Base-by-base conservation (phyloP, 2,113 vertebrate genomes). In the Atractosteus spatula region DNA sequence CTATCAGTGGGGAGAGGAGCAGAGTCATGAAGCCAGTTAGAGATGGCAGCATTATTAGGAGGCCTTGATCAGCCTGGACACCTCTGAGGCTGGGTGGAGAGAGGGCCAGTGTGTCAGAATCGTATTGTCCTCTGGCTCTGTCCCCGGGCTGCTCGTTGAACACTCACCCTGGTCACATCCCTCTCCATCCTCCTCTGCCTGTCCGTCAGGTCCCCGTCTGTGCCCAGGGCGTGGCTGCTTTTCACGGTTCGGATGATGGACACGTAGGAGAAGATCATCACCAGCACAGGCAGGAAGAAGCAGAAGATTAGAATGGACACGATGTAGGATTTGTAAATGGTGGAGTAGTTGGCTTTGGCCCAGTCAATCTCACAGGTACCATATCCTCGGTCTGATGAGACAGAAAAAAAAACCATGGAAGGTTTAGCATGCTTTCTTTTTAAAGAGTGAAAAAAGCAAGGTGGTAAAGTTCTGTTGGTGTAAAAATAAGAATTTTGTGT, bases 291-390 rank as follows among this genome's bases (percentile, higher is more conserved):
- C 13, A 96, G 73, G 84, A 94, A 89, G 77, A 96, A 93, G 77
- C 91, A 94, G 81, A 91, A 93, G 85, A 93, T 90, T 62, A 94
- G 93, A 85, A 94, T 91, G 79, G 93, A 93, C 75, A 94, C 45
- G 47, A 94, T 93, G 79, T 92, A 94, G 72, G 91, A 93, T 72
- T 96, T 96, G 83, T 94, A 85, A 80, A 95, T 92, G 41, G 92
- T 94, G 69, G 95, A 97, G 78, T 93, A 95, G 70, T 91, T 95
- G 63, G 93, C 94, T 90, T 94, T 95, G 80, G 92, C 88, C 95
- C 94, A 96, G 81, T 95, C 95, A 76, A 93, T 90, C 80, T 95
- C 92, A 83, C 89, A 96, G 3, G 92, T 95, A 63, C 94, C 91
- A 3, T 94, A 94, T 69, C 92, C 92, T 41, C 88, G 90, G 82